Base-by-base conservation (phyloP, 1,140 invertebrate species). In the Leptoteleia sp. region DNA sequence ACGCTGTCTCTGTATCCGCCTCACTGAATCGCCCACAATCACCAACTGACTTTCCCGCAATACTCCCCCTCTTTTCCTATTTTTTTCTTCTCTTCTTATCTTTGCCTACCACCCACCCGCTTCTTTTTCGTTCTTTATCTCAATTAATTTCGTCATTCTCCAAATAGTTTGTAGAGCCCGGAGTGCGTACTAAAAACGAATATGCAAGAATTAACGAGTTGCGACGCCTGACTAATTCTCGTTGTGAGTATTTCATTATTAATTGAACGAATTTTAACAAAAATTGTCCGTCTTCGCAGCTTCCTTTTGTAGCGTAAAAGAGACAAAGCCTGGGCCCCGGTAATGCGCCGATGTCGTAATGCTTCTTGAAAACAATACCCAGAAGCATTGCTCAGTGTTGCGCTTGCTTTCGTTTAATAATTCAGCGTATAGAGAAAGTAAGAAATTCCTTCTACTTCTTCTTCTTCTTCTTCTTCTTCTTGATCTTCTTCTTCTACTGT, bases 221-320 rank as follows among this genome's bases (percentile, higher is more conserved):
- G 65, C 59, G 42, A 48, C 11, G 37, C 57, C 73, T 64, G 59
- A 70, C 50, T 71, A 75, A 75, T 73, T 50, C 22, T 27, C 38
- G 38, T 79, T 48, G 70, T 79, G 55, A 73, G 64, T 70, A 76
- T 76, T 12, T 38, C 33, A 64, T 19, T 61, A 68, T 61, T 76
- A 68, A 73, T 64, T 40, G 31, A 73, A 27, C 33, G 33, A 68
- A 16, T 48, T 64, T 33, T 52, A 61, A 62, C 68, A 48, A 33
- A 71, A 11, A 54, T 71, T 73, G 50, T 73, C 50, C 59, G 70
- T 65, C 27, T 73, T 33, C n/a, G 22, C 59, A 57, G 70, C 70
- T 73, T 73, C 17, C 8, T 0, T 15, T 37, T 40, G 40, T 59
- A 73, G 15, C 50, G 31, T 64, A n/a, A n/a, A n/a, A n/a, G n/a